Evolutionary conservation across 2,888 invertebrate genomes (phyloP).

Genomic region (Melitaea athalia): DNA sequence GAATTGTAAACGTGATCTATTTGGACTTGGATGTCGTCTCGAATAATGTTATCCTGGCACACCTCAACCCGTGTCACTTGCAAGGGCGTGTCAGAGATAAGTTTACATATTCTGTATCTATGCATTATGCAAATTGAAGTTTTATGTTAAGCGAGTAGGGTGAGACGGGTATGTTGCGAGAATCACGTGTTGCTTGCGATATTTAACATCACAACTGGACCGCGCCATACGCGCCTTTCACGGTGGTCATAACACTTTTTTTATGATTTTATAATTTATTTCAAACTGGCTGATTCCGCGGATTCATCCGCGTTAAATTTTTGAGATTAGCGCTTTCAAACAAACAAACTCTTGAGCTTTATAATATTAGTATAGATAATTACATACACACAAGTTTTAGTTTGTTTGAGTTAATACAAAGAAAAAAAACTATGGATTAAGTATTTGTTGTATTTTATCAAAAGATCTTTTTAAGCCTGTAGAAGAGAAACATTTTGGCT

Average conservation of each 20-base stretch:
- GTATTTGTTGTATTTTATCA: too few species aligned
- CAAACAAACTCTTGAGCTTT: too few species aligned
- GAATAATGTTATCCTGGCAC: constrained; percentile 79
- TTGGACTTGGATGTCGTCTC: constrained; percentile 75
- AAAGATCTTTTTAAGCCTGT: too few species aligned
- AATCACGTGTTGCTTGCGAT: constrained; percentile 45
- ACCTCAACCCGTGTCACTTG: constrained; percentile 75
- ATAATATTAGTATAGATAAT: too few species aligned
- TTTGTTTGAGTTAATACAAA: too few species aligned
- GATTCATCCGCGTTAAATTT: too few species aligned
- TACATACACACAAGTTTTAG: too few species aligned
- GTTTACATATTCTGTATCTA: constrained; percentile 80
- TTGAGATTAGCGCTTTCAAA: too few species aligned
- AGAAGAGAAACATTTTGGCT: too few species aligned
- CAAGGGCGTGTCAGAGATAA: constrained; percentile 79
- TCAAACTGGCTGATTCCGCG: too few species aligned
- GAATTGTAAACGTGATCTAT: constrained; percentile 74
- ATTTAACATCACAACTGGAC: constrained; percentile 60
- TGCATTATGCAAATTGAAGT: constrained; percentile 81
- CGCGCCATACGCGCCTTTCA: constrained; percentile 21
- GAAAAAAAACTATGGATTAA: too few species aligned
- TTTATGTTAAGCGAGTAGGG: constrained; percentile 73
- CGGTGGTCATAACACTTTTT: neutral
- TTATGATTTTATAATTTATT: neutral
- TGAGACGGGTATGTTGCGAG: constrained; percentile 39